Conservation (phyloP, 2,113 vertebrate genomes). For the Mus musculus region GRCm39 chr8:107723501-107724000, state of each 20-base stretch:
- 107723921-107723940: constrained; percentile 45
- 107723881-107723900: constrained; percentile 42
- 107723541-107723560: background rate
- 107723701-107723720: constrained; percentile 93
- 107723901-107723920: constrained; percentile 37
- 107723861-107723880: background rate
- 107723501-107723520: background rate
- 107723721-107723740: constrained; percentile 92
- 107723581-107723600: background rate
- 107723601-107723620: background rate
- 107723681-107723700: constrained; percentile 83
- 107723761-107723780: constrained; percentile 95
- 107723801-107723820: constrained; percentile 94
- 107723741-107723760: constrained; percentile 97
- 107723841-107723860: constrained; percentile 82
- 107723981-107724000: background rate
- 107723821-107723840: constrained; percentile 96
- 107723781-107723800: constrained; percentile 95
- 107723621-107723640: background rate
- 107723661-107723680: constrained; percentile 55
- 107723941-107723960: background rate
- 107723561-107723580: background rate
- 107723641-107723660: background rate
- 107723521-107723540: background rate
- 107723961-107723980: constrained; percentile 42